Conservation (phyloP, 2,888 invertebrate species). For the Eilema griseolum region DNA sequence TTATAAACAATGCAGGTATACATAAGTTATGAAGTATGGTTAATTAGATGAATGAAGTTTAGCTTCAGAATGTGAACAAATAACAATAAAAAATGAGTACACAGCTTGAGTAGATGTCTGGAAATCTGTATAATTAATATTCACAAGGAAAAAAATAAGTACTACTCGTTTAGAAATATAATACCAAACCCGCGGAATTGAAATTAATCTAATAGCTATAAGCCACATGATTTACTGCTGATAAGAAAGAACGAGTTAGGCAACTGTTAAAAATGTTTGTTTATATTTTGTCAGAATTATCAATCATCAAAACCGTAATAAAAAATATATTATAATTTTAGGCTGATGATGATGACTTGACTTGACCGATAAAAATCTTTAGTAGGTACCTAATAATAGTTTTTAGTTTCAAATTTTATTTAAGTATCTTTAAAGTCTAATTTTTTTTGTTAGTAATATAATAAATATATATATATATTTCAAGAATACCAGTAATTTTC, state of each 20-base stretch:
- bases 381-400: too few species aligned
- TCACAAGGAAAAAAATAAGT: not conserved
- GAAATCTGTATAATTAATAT: slow-evolving; percentile 27
- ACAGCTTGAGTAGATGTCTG: slow-evolving; percentile 33
- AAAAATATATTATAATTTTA: too few species aligned
- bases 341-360: too few species aligned
- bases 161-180: not conserved
- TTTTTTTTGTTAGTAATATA: too few species aligned
- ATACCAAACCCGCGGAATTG: not conserved
- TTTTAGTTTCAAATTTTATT: too few species aligned
- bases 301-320: not conserved
- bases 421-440: too few species aligned
- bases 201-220: not conserved
- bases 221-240: slow-evolving; percentile 4
- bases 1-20: not conserved
- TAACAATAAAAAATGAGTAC: slow-evolving; percentile 47
- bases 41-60: not conserved
- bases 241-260: not conserved
- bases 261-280: not conserved
- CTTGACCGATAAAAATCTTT: too few species aligned
- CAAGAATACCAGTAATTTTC: too few species aligned
- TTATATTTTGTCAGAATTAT: not conserved
- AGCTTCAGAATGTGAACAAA: slow-evolving; percentile 28
- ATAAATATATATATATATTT: too few species aligned
- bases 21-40: not conserved